Evolutionary conservation across 2,888 invertebrate species (phyloP), one percentile per base, ranked within the genome.

Genomic region (Caenorhabditis afra): DNA sequence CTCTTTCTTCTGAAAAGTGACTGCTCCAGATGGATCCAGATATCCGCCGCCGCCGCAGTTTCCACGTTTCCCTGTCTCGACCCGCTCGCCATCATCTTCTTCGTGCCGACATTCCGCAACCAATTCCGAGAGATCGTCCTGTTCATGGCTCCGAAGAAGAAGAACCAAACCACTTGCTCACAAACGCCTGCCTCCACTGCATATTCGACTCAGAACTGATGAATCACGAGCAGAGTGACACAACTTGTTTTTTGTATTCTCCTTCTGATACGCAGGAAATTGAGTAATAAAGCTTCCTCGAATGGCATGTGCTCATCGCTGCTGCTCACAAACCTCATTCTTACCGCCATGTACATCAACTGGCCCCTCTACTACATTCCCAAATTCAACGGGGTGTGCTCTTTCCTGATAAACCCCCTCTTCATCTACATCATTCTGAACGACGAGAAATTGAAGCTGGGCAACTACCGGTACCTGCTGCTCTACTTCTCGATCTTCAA

Each of bases 401-500:
- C 55, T 0, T 55, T 45, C 14, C 8, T 55, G 12, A 11, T 65
- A 14, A 65, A 65, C n/a, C 57, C 41, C 14, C 11, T 22, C 3
- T 37, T 37, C 39, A 22, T 57, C 41, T 57, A 57, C 41, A 39
- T 57, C 22, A 20, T 57, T 1, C 20, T 37, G 41, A 41, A 41
- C 22, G 57, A 57, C 41, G 20, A 22, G 41, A 57, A 57, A 41
- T 22, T 57, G 1, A 23, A 66, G 11, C 44, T 66, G 5, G 57
- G 66, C 0, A 66, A 57, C 57, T 66, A 66, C 16, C 66, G 66
- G 7, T 23, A 53, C 22, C 53, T 66, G 11, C 20, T 66, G 1
- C 22, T 66, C n/a, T 57, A 22, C 47, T 66, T 66, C 20, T 55
- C 66, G 14, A n/a, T 66, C 14, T 66, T 74, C 65, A 58, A 74